These are phyloP conservation scores for Mugil cephalus DNA, from an alignment of 2,113 vertebrate species.

Conservation along the genomic window DNA sequence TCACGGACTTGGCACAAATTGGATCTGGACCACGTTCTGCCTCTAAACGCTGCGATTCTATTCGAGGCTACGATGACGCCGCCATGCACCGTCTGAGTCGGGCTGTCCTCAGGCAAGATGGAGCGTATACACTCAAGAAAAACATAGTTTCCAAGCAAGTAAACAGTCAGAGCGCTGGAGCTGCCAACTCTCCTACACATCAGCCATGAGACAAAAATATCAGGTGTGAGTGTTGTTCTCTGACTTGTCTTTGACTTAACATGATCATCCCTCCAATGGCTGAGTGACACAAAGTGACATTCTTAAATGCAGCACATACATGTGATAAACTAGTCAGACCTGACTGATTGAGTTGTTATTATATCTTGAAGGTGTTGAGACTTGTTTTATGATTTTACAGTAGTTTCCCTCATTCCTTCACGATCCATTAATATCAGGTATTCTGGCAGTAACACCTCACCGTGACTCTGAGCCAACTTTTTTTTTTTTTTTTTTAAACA, in stretches of 20 bases:
- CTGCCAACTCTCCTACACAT: slow-evolving; percentile 47
- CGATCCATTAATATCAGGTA: slow-evolving; percentile 31
- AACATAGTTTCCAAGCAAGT: slow-evolving; percentile 73
- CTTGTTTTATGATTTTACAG: slow-evolving; percentile 30
- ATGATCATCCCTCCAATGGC: neutral
- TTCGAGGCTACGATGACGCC: slow-evolving; percentile 28
- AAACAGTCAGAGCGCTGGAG: slow-evolving; percentile 53
- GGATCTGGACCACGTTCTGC: slow-evolving; percentile 29
- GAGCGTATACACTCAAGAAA: slow-evolving; percentile 52
- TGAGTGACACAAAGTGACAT: neutral
- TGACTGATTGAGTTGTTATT: neutral
- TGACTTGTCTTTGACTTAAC: neutral
- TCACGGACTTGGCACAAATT: slow-evolving; percentile 44
- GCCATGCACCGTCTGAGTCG: slow-evolving; percentile 2
- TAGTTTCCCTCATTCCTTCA: slow-evolving; percentile 17
- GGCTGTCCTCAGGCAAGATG: slow-evolving; percentile 52
- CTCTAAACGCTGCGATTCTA: slow-evolving; percentile 16
- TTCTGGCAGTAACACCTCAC: slow-evolving; percentile 14
- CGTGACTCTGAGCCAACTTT: slow-evolving; percentile 17
- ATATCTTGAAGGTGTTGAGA: slow-evolving; percentile 32
- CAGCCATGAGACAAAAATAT: slow-evolving; percentile 28
- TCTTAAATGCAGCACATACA: neutral
- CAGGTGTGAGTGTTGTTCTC: slow-evolving; percentile 21
- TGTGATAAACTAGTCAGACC: neutral
- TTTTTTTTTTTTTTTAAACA: no score